Evolutionary conservation across 2,113 vertebrate species (phyloP).

Genomic region (Dicaeum eximium): DNA sequence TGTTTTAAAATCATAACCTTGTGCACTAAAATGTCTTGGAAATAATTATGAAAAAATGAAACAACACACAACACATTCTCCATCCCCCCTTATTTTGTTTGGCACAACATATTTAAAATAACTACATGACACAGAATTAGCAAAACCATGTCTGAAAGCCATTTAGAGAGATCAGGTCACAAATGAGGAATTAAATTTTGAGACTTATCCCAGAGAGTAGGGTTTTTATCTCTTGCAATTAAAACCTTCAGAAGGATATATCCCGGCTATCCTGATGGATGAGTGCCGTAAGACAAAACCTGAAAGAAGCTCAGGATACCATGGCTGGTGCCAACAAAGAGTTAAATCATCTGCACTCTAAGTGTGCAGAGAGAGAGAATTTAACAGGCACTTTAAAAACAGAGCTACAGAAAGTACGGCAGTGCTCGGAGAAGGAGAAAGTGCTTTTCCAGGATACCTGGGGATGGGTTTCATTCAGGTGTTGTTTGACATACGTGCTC

Average conservation of each 20-base stretch:
- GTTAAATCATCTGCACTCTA: background rate
- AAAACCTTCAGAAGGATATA: background rate
- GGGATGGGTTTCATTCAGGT: no score
- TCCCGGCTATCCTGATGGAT: no score
- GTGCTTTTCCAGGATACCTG: background rate
- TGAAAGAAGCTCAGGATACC: background rate
- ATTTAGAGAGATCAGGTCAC: background rate
- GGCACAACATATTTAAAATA: background rate
- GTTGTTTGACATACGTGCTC: background rate
- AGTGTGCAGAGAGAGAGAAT: background rate
- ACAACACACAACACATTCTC: background rate
- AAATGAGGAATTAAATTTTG: background rate
- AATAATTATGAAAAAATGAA: background rate
- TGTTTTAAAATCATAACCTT: background rate
- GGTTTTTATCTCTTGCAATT: background rate
- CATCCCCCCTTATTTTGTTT: rapidly evolving
- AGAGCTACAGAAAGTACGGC: background rate
- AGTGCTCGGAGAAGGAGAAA: background rate
- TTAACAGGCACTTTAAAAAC: background rate
- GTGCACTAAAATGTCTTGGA: background rate
- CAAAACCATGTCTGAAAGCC: background rate
- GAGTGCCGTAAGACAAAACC: background rate
- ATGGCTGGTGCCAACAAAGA: no score
- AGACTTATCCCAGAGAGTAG: background rate
- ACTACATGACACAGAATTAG: background rate